Percentiles rank a stretch among this genome's conserved stretches.
Conservation (phyloP, 2,888 invertebrate genomes). For the Pantelozetes paolii region DNA sequence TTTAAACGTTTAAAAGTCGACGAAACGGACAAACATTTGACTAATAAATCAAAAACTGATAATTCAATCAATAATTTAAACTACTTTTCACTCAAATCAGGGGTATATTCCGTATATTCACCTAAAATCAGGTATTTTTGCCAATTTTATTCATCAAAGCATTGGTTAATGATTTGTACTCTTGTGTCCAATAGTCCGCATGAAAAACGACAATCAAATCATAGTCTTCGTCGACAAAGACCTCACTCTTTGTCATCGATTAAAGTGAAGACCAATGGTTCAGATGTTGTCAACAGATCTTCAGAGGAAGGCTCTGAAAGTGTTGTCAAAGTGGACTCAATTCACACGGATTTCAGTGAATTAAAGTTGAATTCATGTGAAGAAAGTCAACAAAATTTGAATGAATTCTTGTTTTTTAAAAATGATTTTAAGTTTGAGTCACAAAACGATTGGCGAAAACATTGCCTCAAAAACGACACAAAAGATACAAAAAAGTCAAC, state of each 20-base stretch:
- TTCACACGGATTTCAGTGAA: background rate
- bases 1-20: background rate
- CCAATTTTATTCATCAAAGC: background rate
- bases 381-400: background rate
- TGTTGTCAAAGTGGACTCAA: background rate
- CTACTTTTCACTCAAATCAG: background rate
- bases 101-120: background rate
- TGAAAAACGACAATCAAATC: background rate
- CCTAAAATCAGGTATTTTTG: slow-evolving; percentile 11
- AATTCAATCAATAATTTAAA: background rate
- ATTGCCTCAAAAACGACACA: background rate
- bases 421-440: background rate
- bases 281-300: background rate
- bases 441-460: background rate
- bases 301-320: background rate
- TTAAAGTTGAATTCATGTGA: background rate
- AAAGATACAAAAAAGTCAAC: background rate
- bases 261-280: background rate
- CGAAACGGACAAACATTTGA: background rate
- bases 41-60: background rate
- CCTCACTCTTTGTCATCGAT: background rate
- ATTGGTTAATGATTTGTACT: background rate
- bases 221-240: background rate
- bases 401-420: background rate
- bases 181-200: background rate